Evolutionary conservation across 2,888 invertebrate species (phyloP), one percentile per base, ranked within the genome.

Genomic region (Acronicta alni): DNA sequence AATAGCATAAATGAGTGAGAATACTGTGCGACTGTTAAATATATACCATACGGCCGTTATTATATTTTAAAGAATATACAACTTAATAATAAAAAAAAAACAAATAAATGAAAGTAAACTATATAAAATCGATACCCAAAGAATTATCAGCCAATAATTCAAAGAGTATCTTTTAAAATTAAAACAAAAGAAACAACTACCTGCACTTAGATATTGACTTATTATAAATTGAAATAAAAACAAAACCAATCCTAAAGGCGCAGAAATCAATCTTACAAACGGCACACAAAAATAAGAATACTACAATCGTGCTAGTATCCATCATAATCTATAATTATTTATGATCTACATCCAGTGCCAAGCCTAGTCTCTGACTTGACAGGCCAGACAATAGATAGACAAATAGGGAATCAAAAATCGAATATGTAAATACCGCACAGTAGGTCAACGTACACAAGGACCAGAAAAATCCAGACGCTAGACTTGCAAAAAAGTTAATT

Each of bases 71-170:
- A n/a, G n/a, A n/a, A n/a, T n/a, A n/a, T n/a, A n/a, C n/a, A n/a
- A n/a, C n/a, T n/a, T n/a, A n/a, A n/a, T n/a, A n/a, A n/a, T 32
- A 3, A 2, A 32, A 3, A 14, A 32, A 14, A 6, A 18, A 9
- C 17, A 9, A 20, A 12, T n/a, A 0, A 43, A 32, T 15, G 3
- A 18, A 15, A 55, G 10, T 9, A 6, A n/a, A 55, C 35, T 10
- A n/a, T n/a, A n/a, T 10, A 4, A n/a, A 60, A 3, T 10, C 15
- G 63, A 85, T 79, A 72, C 80, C 62, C 78, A 75, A 71, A 66
- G 82, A 86, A 86, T 82, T 82, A 86, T 78, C 84, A 88, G 89
- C 89, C 88, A 87, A 80, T 77, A 84, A 83, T 83, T 85, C 81
- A 79, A 77, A 70, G 77, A 57, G 77, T 37, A 86, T 79, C 71